Percentiles rank a stretch among this genome's conserved stretches.
These are phyloP conservation scores for Delphinapterus leucas DNA, from an alignment of 2,113 vertebrate genomes.

Conservation along the genomic window DNA sequence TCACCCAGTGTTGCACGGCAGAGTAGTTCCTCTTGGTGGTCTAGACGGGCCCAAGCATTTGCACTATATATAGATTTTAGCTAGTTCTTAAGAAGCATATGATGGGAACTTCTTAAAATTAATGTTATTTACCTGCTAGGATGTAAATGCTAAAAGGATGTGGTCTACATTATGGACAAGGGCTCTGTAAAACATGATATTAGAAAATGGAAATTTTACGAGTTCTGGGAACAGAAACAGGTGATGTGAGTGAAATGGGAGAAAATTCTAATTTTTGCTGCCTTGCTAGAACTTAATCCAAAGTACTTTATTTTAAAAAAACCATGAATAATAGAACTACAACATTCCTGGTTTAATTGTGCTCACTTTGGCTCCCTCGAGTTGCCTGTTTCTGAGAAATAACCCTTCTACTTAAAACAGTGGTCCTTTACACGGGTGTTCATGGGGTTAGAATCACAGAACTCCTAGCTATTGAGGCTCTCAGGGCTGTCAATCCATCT, in stretches of 20 bases:
- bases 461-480: neutral
- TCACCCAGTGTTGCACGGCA: constrained; percentile 2
- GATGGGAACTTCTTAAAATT: constrained; percentile 78
- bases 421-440: neutral
- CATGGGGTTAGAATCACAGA: neutral
- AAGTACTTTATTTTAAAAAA: constrained; percentile 31
- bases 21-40: constrained; percentile 61
- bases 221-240: constrained; percentile 77
- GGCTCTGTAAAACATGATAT: constrained; percentile 74
- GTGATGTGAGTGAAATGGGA: constrained; percentile 63
- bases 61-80: constrained; percentile 71
- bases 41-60: constrained; percentile 61
- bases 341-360: neutral
- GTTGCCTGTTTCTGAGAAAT: constrained; percentile 4
- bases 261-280: constrained; percentile 65
- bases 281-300: constrained; percentile 53
- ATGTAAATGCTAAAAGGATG: constrained; percentile 78
- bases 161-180: constrained; percentile 75
- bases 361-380: neutral
- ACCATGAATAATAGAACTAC: constrained; percentile 31
- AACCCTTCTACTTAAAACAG: neutral
- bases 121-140: constrained; percentile 78
- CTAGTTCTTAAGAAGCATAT: constrained; percentile 73
- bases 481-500: neutral
- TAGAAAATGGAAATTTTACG: constrained; percentile 80